Evolutionary conservation across 2,113 vertebrate species (phyloP), one percentile per base, ranked within the genome.

Genomic region (Gracilinanus agilis): DNA sequence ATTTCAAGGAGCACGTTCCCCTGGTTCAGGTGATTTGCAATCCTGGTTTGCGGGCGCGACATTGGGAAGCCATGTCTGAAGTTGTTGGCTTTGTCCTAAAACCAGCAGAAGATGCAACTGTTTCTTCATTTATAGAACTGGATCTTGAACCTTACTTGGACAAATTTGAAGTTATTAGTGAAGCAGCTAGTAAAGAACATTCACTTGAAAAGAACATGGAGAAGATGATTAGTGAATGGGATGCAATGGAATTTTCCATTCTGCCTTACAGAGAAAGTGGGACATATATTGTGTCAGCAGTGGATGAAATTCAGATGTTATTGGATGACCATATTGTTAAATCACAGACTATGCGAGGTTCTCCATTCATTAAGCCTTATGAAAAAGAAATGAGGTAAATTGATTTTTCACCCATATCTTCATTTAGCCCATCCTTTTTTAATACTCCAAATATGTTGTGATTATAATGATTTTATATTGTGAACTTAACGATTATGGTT

Each of bases 241-340:
- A 97, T 5, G 54, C 92, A 92, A 98, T 99, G 96, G 99, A 99
- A 94, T 99, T 99, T 94, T 91, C 75, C 96, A 98, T 99, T 90
- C 97, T 98, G 97, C 56, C 98, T 83, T 99, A 98, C 49, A 96
- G 99, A 94, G 99, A 99, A 97, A 99, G 98, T 0, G 99, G 99
- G 96, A 99, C 99, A 0, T 97, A 91, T 95, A 99, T 99, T 98
- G 97, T 99, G 92, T 99, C 99, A 9, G 98, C 99, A 19, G 98
- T 99, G 93, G 99, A 99, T 34, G 99, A 99, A 55, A 98, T 99
- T 91, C 99, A 99, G 97, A 99, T 99, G 98, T 96, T 99, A 89
- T 53, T 99, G 97, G 99, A 99, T 75, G 99, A 99, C 94, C 99
- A 99, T 92, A 99, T 99, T 88, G 98, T 99, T 44, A 99, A 99